A percentile compares a stretch with the other conserved stretches of the same genome.
These are phyloP conservation scores for Caenorhabditis inopinata DNA, from an alignment of 1,140 invertebrate genomes.

Conservation along the genomic window DNA sequence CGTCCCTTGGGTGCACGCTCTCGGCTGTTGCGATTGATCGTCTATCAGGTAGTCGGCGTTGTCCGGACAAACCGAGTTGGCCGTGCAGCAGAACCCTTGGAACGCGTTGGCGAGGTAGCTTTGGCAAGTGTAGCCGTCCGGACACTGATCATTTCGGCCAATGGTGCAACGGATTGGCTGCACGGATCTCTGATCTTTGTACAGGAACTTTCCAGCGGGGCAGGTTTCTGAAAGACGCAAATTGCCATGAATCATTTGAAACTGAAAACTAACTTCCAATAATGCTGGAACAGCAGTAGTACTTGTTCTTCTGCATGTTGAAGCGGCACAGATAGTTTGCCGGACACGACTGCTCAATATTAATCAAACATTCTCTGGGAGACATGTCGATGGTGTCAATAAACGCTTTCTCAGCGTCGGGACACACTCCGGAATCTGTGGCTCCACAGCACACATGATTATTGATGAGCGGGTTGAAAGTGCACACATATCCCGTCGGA, in stretches of 20 bases:
- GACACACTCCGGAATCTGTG: constrained; percentile 42
- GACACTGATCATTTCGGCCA: constrained; percentile 44
- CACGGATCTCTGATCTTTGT: constrained; percentile 34
- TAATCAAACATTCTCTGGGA: constrained; percentile 46
- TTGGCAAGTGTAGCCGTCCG: constrained; percentile 47
- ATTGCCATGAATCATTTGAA: background rate
- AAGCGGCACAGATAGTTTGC: constrained; percentile 48
- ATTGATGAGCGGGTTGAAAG: constrained; percentile 45
- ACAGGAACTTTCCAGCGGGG: constrained; percentile 44
- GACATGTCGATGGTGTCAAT: constrained; percentile 45
- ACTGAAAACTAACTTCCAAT: constrained; percentile 35
- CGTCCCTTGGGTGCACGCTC: constrained; percentile 48
- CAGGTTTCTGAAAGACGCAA: constrained; percentile 43
- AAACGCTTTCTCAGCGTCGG: constrained; percentile 43
- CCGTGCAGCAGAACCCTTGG: constrained; percentile 50
- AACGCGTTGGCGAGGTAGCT: constrained; percentile 42
- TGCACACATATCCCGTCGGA: constrained; percentile 43
- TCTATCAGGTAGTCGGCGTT: constrained; percentile 46
- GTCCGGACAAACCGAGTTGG: constrained; percentile 46
- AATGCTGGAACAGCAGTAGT: constrained; percentile 46
- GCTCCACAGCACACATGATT: constrained; percentile 51
- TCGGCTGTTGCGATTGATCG: constrained; percentile 44
- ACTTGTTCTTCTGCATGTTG: constrained; percentile 47
- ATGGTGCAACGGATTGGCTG: constrained; percentile 45
- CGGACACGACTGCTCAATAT: constrained; percentile 48